phyloP scores from a whole-genome alignment of 2,113 vertebrate species.

The Stegastes partitus region DNA sequence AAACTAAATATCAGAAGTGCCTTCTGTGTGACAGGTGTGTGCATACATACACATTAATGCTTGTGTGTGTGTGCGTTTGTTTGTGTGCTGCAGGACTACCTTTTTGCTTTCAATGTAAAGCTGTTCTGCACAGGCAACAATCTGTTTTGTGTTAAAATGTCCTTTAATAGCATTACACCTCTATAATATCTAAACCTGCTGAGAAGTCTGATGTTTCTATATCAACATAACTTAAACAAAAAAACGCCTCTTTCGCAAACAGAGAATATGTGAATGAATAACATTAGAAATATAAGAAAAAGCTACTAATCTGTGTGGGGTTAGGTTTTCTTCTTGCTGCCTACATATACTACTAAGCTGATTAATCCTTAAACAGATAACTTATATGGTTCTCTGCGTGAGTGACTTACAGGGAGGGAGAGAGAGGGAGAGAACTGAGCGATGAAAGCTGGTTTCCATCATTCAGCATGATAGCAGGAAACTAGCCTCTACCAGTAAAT shows the following conservation, averaged over 20 bases:
- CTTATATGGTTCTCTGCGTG: background rate
- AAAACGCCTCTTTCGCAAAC: background rate
- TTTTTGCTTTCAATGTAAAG: background rate
- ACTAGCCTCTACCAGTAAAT: constrained; percentile 36
- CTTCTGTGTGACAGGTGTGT: constrained; percentile 23
- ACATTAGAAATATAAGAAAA: background rate
- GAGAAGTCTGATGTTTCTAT: background rate
- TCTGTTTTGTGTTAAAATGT: constrained; percentile 1
- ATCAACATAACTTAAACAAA: constrained; percentile 1
- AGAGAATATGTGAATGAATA: constrained; percentile 30
- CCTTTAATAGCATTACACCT: constrained; percentile 15
- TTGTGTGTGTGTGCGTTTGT: background rate
- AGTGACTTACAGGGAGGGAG: background rate
- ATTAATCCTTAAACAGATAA: constrained; percentile 46
- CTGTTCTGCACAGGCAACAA: background rate
- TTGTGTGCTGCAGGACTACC: background rate
- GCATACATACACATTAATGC: background rate
- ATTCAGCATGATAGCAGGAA: constrained; percentile 40
- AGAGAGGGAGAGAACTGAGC: constrained; percentile 25
- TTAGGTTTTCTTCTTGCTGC: constrained; percentile 24
- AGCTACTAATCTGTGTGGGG: constrained; percentile 12
- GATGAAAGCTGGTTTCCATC: constrained; percentile 60
- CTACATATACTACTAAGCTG: constrained; percentile 30
- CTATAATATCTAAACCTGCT: constrained; percentile 8
- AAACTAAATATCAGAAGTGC: constrained; percentile 18